Percentiles rank a stretch among this genome's conserved stretches.
phyloP scores from a whole-genome alignment of 2,888 invertebrate species.

The Oxytorus armatus region DNA sequence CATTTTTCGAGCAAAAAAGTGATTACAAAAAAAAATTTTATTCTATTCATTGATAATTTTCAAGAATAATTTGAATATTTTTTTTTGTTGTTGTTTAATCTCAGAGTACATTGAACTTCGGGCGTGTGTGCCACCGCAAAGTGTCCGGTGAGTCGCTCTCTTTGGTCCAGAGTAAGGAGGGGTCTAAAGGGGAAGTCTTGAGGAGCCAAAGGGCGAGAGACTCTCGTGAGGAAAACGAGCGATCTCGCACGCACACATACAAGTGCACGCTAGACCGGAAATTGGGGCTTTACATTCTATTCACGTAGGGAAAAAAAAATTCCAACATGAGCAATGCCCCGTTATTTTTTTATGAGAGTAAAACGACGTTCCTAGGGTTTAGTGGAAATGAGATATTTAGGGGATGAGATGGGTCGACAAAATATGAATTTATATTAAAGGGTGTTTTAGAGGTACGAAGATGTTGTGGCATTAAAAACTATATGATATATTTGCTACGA shows the following conservation, averaged over 20 bases:
- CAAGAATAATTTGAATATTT: no score
- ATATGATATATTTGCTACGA: no score
- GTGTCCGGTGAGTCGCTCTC: conserved; percentile 37
- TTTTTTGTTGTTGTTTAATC: no score
- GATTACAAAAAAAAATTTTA: no score
- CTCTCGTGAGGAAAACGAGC: conserved; percentile 14
- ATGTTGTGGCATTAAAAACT: no score
- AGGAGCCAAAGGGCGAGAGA: conserved; percentile 17
- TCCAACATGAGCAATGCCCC: conserved; percentile 9
- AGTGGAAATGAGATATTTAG: conserved; percentile 11
- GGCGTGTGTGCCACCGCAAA: conserved; percentile 34
- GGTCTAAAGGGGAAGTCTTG: conserved; percentile 19
- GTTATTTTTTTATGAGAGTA: background rate
- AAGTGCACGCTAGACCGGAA: background rate
- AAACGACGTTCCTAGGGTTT: background rate
- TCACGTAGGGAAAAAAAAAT: conserved; percentile 48
- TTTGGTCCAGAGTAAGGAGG: conserved; percentile 30
- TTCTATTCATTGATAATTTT: no score
- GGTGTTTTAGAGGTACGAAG: no score
- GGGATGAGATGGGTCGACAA: conserved; percentile 2
- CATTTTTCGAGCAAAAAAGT: no score
- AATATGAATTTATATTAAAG: no score
- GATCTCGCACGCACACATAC: conserved; percentile 1
- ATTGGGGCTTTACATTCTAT: conserved; percentile 33
- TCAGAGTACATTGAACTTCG: conserved; percentile 45